Conservation (phyloP, 2,888 invertebrate genomes). For the Ctenicera cuprea region DNA sequence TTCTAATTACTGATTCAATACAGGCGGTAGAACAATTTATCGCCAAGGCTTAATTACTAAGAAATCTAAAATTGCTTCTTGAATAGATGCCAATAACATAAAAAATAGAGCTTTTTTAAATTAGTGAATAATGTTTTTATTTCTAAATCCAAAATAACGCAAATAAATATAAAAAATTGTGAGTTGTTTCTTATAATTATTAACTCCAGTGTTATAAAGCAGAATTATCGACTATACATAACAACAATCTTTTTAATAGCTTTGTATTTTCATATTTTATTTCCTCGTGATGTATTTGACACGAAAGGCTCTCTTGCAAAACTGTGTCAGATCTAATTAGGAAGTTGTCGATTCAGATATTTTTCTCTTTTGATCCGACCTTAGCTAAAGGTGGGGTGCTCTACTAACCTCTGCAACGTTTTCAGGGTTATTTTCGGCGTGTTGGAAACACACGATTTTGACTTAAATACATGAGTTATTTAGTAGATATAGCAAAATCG, state of each 20-base stretch:
- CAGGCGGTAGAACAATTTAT: conserved; percentile 5
- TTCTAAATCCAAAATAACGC: too few relatives aligned
- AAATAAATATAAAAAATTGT: conserved; percentile 4
- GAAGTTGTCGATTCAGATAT: conserved; percentile 36
- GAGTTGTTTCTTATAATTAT: too few relatives aligned
- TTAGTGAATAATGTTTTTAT: too few relatives aligned
- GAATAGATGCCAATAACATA: too few relatives aligned
- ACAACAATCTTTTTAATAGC: background rate
- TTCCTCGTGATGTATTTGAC: conserved; percentile 44
- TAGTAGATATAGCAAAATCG: background rate
- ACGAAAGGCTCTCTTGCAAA: conserved; percentile 46
- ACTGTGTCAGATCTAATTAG: conserved; percentile 34
- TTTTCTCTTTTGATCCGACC: conserved; percentile 35
- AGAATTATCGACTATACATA: background rate
- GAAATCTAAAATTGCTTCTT: too few relatives aligned
- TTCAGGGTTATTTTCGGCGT: conserved; percentile 41
- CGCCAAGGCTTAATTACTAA: background rate
- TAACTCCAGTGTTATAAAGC: background rate
- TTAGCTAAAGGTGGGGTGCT: conserved; percentile 35
- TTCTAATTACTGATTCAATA: conserved; percentile 11
- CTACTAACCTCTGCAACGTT: conserved; percentile 39
- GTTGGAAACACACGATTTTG: conserved; percentile 12
- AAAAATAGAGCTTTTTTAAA: too few relatives aligned
- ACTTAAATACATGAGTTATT: background rate
- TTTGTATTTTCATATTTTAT: conserved; percentile 28